Evolutionary conservation across 1,140 invertebrate genomes (phyloP).

Genomic region (roundworm (Caenorhabditis elegans)): WBcel235 BX284604.4:6941001-6941500

Average conservation of each 20-base stretch:
- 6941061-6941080: too few relatives aligned
- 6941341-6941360: neutral
- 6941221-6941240: neutral
- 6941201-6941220: neutral
- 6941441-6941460: neutral
- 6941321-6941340: neutral
- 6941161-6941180: neutral
- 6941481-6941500: too few relatives aligned
- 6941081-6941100: too few relatives aligned
- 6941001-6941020: too few relatives aligned
- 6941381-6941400: neutral
- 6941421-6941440: too few relatives aligned
- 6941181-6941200: neutral
- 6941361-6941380: neutral
- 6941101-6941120: neutral
- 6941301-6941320: conserved; percentile 16
- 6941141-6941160: neutral
- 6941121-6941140: conserved; percentile 8
- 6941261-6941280: neutral
- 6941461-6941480: neutral
- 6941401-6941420: neutral
- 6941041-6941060: too few relatives aligned
- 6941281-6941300: neutral
- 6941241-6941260: neutral
- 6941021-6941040: too few relatives aligned